Conservation (phyloP, 2,113 vertebrate species). For the Ranitomeya variabilis region DNA sequence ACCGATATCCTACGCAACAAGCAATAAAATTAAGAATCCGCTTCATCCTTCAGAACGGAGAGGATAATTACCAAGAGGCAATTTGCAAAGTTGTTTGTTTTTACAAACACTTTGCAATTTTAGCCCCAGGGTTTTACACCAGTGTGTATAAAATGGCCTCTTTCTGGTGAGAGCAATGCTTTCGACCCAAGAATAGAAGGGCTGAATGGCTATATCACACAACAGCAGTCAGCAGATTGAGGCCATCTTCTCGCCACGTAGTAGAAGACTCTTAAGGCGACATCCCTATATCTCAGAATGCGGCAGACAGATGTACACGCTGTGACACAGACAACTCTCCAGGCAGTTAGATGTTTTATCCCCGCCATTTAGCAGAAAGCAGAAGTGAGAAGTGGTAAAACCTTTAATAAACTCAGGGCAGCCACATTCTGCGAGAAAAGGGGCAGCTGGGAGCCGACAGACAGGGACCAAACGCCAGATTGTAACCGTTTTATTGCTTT, state of each 20-base stretch:
- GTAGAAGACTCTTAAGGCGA: not conserved
- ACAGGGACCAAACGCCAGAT: conserved; percentile 83
- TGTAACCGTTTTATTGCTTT: conserved; percentile 84
- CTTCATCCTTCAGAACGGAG: too few species aligned
- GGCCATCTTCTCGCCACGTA: conserved; percentile 6
- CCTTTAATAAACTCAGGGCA: conserved; percentile 69
- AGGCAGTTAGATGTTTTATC: conserved; percentile 52
- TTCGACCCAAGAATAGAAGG: not conserved
- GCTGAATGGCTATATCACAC: not conserved
- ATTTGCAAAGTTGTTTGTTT: too few species aligned
- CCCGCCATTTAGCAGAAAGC: conserved; percentile 61
- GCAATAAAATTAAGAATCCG: too few species aligned
- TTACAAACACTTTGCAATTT: too few species aligned
- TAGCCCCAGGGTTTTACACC: not conserved
- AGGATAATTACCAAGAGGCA: too few species aligned
- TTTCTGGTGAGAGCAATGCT: not conserved
- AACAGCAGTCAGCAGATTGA: conserved; percentile 9
- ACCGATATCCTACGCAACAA: too few species aligned
- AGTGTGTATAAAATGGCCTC: not conserved
- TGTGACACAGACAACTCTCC: conserved; percentile 34
- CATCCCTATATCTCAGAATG: conserved; percentile 31
- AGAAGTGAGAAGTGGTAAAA: conserved; percentile 72
- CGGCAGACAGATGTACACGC: conserved; percentile 32
- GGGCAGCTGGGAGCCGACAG: conserved; percentile 75
- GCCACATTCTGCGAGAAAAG: conserved; percentile 72